Evolutionary conservation across 2,797 vertebrate species (phyloP), one percentile per base, ranked within the genome.

Genomic region (Uromys caudimaculatus): DNA sequence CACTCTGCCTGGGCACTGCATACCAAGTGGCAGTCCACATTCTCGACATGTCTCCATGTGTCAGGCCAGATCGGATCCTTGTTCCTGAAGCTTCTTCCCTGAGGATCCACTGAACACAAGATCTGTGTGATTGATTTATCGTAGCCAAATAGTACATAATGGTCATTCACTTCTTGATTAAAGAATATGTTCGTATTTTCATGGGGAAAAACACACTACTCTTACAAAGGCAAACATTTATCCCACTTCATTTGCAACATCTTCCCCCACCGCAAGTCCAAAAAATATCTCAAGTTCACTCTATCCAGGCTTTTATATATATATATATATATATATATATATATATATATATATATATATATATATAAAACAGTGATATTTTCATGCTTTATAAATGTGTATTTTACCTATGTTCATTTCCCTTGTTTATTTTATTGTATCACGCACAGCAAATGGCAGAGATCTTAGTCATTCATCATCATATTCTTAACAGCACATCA

Each of bases 71-170:
- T 9, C 23, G n/a, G 62, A 1, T 41, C 27, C 38, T 47, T 84
- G 58, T 32, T 44, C 0, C 38, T 0, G 6, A 90, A 82, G 29
- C 16, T 44, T 11, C 29, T 10, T 0, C 27, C 35, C 76, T 32
- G 0, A 14, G 24, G 10, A 41, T 4, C 41, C 50, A 27, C 9
- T 76, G 6, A 60, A 11, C 52, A 23, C 13, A 9, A 1, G 35
- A 21, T 13, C 73, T 83, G 17, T 32, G 3, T 0, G 2, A 0
- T 0, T 24, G 2, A 1, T 89, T 27, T n/a, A 5, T 56, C 75
- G 7, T 35, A 38, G 41, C 35, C n/a, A 81, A 56, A 67, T n/a
- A 23, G 21, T 19, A 32, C 35, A 32, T 2, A 58, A 64, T 78
- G 52, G 4, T 13, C 35, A 4, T n/a, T 3, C 1, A 54, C 8